These are phyloP conservation scores for Brachypodius melanocephalos DNA, from an alignment of 2,113 vertebrate genomes.

Conservation along the genomic window DNA sequence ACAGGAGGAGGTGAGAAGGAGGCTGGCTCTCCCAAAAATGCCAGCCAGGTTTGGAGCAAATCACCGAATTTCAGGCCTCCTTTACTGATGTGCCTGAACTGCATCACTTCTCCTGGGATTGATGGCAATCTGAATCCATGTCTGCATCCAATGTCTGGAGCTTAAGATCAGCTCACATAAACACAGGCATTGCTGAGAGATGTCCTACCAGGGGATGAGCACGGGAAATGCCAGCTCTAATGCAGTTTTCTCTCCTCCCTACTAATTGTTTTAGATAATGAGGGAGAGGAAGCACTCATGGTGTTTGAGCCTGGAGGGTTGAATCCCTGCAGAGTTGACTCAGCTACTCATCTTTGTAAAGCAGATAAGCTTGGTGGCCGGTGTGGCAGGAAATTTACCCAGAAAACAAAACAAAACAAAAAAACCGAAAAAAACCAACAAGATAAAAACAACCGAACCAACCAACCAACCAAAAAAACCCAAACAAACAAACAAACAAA, in stretches of 20 bases:
- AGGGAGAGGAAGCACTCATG: constrained; percentile 19
- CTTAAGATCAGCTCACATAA: not conserved
- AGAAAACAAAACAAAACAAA: not conserved
- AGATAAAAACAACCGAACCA: not conserved
- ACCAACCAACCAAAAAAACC: not conserved
- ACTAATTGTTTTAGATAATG: constrained; percentile 36
- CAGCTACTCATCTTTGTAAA: not conserved
- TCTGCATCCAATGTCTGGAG: not conserved
- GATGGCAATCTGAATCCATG: not conserved
- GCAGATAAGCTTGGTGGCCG: not conserved
- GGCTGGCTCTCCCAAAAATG: too few species aligned
- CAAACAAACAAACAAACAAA: not conserved
- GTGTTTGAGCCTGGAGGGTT: not conserved
- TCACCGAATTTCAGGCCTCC: not conserved
- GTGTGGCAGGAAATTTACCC: not conserved
- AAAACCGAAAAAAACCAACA: too few species aligned
- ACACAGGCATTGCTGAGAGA: not conserved
- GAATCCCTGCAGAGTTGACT: constrained; percentile 35
- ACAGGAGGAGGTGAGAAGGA: not conserved
- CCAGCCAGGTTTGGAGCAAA: not conserved
- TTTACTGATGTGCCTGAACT: not conserved
- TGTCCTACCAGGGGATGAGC: not conserved
- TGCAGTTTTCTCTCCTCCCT: not conserved
- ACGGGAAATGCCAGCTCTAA: constrained; percentile 17
- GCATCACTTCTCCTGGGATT: not conserved